Evolutionary conservation across 1,140 invertebrate species (phyloP), one percentile per base, ranked within the genome.

Genomic region (Macrocentrus cingulum): DNA sequence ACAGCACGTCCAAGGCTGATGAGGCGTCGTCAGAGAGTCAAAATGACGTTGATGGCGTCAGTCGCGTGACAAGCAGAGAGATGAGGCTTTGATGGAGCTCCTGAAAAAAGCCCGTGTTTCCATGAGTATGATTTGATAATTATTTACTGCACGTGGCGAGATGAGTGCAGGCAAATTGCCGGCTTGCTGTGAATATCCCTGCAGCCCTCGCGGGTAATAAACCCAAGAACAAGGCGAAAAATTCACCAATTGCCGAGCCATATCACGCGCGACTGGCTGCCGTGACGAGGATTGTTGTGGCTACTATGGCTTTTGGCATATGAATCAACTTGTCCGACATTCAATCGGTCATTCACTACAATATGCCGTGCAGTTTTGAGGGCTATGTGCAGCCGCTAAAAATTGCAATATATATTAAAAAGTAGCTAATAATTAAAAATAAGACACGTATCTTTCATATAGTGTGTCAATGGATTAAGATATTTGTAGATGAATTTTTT

Each of bases 271-370:
- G 96, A 15, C 83, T 97, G 75, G 85, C 88, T 1, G 84, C 90
- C 6, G 80, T 87, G 36, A 80, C 94, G 15, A 84, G 89, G 66
- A 94, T 98, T 65, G 91, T 98, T 16, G 94, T 98, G 13, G 95
- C 96, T 19, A 99, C 96, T 8, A 89, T 98, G 52, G 96, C 95
- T 13, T 98, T 98, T 82, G 95, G 95, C 22, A 99, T 99, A 95
- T 95, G 96, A 23, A 91, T 99, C 36, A 94, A 99, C 76, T 98
- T 98, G 75, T 82, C 90, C 5, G 87, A 98, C 75, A 93, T 98
- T 45, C 84, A 91, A 45, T 89, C 89, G 32, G 87, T 97, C 9
- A 93, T 97, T 68, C 94, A 97, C 78, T 97, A 90, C 68, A 95
- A 95, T 69, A 92, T 96, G 90, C 93, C 94, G 2, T 85, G 84